Percentiles rank a stretch among this genome's conserved stretches.
phyloP scores from a whole-genome alignment of 1,140 invertebrate genomes.

The Platyscapa corneri region DNA sequence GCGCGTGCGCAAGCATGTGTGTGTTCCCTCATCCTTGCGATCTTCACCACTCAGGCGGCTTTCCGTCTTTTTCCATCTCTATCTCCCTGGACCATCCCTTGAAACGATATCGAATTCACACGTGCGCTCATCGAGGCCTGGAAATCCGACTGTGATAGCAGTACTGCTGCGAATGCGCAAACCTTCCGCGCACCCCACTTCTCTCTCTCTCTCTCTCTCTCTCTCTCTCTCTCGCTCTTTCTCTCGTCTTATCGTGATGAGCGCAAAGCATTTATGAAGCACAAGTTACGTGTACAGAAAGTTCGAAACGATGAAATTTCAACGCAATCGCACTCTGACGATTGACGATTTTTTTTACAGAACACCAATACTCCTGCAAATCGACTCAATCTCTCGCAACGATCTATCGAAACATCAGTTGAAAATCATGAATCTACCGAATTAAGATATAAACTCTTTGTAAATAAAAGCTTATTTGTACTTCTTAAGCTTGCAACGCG shows the following conservation, averaged over 20 bases:
- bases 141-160: conserved; percentile 50
- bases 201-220: background rate
- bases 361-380: background rate
- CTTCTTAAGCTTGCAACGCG: no score
- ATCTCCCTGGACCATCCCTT: conserved; percentile 20
- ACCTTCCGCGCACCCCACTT: conserved; percentile 2
- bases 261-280: conserved; percentile 1
- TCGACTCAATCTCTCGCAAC: background rate
- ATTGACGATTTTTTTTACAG: conserved; percentile 4
- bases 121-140: conserved; percentile 41
- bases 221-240: background rate
- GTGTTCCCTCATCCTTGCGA: background rate
- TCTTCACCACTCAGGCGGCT: conserved; percentile 37
- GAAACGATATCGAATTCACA: conserved; percentile 47
- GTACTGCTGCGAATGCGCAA: background rate
- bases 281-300: background rate
- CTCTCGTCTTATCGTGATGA: conserved; percentile 39
- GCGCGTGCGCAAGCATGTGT: background rate
- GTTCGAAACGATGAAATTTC: conserved; percentile 35
- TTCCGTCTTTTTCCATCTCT: conserved; percentile 30
- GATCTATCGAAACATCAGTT: background rate
- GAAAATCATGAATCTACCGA: background rate
- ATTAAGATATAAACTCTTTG: background rate
- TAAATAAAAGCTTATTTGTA: no score
- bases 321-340: background rate